Evolutionary conservation across 2,113 vertebrate genomes (phyloP).

Genomic region (Coturnix japonica): DNA sequence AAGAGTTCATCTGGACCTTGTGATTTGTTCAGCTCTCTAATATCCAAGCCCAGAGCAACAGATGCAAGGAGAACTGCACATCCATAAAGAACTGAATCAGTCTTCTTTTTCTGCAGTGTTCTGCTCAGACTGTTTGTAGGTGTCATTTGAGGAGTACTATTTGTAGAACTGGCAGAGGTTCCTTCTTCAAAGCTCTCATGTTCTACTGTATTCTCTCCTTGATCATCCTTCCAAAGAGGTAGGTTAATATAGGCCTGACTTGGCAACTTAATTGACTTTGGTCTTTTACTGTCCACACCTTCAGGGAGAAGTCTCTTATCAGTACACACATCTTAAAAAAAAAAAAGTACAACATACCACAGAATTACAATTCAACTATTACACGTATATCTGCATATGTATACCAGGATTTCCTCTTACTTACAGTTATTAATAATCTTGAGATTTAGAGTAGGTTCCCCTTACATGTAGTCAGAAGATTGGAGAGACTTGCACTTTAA

Average conservation of each 20-base stretch:
- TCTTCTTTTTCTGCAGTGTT: slow-evolving; percentile 79
- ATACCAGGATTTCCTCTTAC: neutral
- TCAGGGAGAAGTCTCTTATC: slow-evolving; percentile 80
- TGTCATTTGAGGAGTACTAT: slow-evolving; percentile 86
- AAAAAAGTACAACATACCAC: neutral
- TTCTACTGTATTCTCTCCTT: slow-evolving; percentile 73
- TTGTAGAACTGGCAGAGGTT: slow-evolving; percentile 82
- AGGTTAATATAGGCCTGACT: slow-evolving; percentile 90
- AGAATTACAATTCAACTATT: neutral
- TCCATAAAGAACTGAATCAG: slow-evolving; percentile 83
- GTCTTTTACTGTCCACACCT: slow-evolving; percentile 83
- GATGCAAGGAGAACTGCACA: slow-evolving; percentile 88
- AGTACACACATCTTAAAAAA: slow-evolving; percentile 73
- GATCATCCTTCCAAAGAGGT: slow-evolving; percentile 92
- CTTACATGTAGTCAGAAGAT: neutral
- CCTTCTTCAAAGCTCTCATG: slow-evolving; percentile 82
- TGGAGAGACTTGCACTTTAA: neutral
- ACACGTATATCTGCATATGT: neutral
- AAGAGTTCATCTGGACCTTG: slow-evolving; percentile 72
- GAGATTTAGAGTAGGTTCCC: neutral
- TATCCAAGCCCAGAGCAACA: slow-evolving; percentile 87
- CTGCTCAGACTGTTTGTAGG: slow-evolving; percentile 86
- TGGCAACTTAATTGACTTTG: slow-evolving; percentile 90
- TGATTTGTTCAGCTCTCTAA: slow-evolving; percentile 80
- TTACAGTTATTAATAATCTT: neutral